Conservation (phyloP, 2,888 invertebrate species). For the Xestoiulus laeticollis region DNA sequence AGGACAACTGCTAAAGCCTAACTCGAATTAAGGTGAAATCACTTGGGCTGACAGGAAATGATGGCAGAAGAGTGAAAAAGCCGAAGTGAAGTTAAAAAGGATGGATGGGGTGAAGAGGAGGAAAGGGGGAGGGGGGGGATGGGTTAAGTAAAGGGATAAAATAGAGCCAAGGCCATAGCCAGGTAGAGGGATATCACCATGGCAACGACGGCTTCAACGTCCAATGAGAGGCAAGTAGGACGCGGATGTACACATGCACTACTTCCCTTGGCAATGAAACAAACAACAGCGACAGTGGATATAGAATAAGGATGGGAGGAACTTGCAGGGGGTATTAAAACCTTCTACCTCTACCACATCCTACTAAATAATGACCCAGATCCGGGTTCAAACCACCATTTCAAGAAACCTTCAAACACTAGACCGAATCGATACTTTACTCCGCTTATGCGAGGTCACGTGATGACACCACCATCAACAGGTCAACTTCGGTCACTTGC, state of each 20-base stretch:
- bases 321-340: neutral
- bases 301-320: neutral
- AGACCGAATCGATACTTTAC: neutral
- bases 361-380: neutral
- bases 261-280: conserved; percentile 19
- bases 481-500: neutral
- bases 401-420: neutral
- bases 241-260: neutral
- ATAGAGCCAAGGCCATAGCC: neutral
- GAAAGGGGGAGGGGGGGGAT: neutral
- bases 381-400: neutral
- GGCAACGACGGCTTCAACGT: neutral
- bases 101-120: neutral
- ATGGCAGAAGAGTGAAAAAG: neutral
- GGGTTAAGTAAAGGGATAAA: neutral
- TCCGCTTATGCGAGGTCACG: neutral
- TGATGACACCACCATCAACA: neutral
- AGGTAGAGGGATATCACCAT: neutral
- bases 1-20: neutral
- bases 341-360: neutral
- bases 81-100: neutral
- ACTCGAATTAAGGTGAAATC: neutral
- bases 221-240: conserved; percentile 26
- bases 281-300: neutral
- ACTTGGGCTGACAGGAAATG: neutral